Percentiles rank a stretch among this genome's conserved stretches.
Evolutionary conservation across 2,113 vertebrate species (phyloP).

Genomic region (Sander vitreus): DNA sequence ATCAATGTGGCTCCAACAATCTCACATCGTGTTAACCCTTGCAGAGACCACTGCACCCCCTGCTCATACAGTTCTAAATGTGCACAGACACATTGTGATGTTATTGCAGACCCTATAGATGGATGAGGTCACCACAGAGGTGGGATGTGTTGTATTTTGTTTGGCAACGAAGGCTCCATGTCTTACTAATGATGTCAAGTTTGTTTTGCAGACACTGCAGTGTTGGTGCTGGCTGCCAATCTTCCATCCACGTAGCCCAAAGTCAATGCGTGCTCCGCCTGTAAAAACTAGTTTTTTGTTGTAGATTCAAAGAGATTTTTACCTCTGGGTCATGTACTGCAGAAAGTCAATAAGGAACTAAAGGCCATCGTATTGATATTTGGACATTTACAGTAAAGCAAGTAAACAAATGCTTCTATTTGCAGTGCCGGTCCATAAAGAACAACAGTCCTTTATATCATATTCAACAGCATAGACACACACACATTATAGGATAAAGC

Average conservation of each 20-base stretch:
- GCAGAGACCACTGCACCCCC: neutral
- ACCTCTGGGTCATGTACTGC: neutral
- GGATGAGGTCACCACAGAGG: conserved; percentile 62
- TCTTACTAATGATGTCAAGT: conserved; percentile 68
- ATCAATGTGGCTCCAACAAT: conserved; percentile 50
- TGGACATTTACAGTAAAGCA: conserved; percentile 26
- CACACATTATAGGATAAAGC: neutral
- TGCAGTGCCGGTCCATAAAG: neutral
- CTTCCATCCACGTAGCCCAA: conserved; percentile 10
- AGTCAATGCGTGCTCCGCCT: conserved; percentile 14
- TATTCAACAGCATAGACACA: neutral
- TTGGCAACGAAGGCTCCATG: conserved; percentile 48
- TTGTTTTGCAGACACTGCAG: conserved; percentile 45
- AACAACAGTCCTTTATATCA: neutral
- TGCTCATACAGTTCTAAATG: neutral
- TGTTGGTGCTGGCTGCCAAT: conserved; percentile 41
- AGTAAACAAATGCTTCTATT: conserved; percentile 9
- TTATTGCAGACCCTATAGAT: neutral
- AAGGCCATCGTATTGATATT: neutral
- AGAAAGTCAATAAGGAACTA: neutral
- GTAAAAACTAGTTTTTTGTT: conserved; percentile 27
- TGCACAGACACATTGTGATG: conserved; percentile 13
- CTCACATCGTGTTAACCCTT: conserved; percentile 56
- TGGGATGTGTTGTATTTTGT: conserved; percentile 50
- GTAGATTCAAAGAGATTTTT: conserved; percentile 12